Percentiles rank a stretch among this genome's conserved stretches.
These are phyloP conservation scores for Alviniconcha marisindica DNA, from an alignment of 1,140 invertebrate genomes.

Conservation along the genomic window DNA sequence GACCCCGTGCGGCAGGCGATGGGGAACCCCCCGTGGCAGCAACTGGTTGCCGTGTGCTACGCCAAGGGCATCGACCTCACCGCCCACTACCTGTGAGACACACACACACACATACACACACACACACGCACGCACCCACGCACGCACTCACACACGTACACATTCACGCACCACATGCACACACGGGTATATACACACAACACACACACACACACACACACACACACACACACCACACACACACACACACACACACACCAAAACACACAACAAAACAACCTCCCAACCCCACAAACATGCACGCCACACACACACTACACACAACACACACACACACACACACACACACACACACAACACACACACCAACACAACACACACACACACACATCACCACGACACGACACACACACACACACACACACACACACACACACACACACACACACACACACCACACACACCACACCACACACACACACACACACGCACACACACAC, in stretches of 20 bases:
- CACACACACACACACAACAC: no score
- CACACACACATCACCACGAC: no score
- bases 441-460: background rate
- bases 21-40: conserved; percentile 56
- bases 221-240: background rate
- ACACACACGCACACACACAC: background rate
- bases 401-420: no score
- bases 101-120: background rate
- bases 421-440: no score
- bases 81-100: conserved; percentile 50
- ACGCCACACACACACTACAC: background rate
- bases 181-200: no score
- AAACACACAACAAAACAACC: no score
- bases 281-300: background rate
- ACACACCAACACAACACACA: no score
- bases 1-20: conserved; percentile 61
- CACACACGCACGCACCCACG: background rate
- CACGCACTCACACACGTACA: background rate
- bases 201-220: conserved; percentile 16
- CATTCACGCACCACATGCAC: no score
- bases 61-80: conserved; percentile 56
- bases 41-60: conserved; percentile 55
- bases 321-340: no score
- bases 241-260: background rate
- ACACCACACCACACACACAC: background rate